Conservation (phyloP, 2,113 vertebrate genomes). For the Recurvirostra avosetta region DNA sequence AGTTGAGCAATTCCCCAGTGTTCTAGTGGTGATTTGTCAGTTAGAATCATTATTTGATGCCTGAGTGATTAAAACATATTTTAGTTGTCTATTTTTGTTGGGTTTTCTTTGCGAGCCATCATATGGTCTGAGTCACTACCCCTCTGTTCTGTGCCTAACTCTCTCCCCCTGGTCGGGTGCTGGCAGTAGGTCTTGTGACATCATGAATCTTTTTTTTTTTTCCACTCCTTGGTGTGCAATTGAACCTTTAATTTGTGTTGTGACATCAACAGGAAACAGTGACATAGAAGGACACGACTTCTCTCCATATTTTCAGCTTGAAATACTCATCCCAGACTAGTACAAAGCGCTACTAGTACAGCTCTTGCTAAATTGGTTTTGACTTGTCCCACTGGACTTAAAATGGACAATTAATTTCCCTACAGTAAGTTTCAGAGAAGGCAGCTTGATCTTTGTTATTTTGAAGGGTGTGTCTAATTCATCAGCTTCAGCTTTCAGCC, state of each 20-base stretch:
- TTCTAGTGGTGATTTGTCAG: not conserved
- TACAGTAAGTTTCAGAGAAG: not conserved
- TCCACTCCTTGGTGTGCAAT: accelerated
- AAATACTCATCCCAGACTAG: not conserved
- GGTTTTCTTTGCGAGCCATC: not conserved
- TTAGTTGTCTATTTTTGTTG: not conserved
- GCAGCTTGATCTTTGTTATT: slow-evolving; percentile 41
- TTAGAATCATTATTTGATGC: not conserved
- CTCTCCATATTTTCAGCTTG: not conserved
- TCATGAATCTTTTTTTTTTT: not conserved
- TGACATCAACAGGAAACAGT: not conserved
- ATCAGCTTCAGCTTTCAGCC: slow-evolving; percentile 53
- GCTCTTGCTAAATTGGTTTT: slow-evolving; percentile 2
- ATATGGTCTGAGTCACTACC: not conserved
- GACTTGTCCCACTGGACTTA: not conserved
- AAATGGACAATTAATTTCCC: not conserved
- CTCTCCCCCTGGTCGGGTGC: not conserved
- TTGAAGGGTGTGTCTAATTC: slow-evolving; percentile 62
- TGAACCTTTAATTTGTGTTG: not conserved
- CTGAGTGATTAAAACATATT: not conserved
- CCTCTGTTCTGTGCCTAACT: not conserved
- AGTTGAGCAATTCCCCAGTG: not conserved
- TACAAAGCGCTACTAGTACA: not conserved
- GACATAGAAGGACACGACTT: not conserved
- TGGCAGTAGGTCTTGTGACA: not conserved